Percentiles rank a stretch among this genome's conserved stretches.
Conservation (phyloP, 2,888 invertebrate genomes). For the Lymantria monacha region DNA sequence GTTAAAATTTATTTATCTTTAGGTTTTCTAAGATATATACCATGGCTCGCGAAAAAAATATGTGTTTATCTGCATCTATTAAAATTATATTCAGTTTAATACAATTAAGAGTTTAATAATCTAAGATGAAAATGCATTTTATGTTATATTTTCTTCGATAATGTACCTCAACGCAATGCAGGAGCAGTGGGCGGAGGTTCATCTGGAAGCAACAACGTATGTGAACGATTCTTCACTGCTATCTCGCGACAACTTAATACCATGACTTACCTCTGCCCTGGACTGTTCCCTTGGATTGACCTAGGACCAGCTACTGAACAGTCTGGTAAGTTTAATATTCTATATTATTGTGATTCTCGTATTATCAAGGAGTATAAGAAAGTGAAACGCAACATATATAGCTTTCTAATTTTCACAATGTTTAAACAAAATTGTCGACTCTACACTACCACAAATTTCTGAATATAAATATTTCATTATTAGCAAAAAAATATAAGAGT, state of each 20-base stretch:
- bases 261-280: slow-evolving; percentile 92
- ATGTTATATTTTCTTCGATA: slow-evolving; percentile 6
- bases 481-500: too few relatives aligned
- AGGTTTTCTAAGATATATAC: too few relatives aligned
- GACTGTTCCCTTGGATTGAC: slow-evolving; percentile 94
- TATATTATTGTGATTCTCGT: not conserved
- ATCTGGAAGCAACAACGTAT: slow-evolving; percentile 49
- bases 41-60: too few relatives aligned
- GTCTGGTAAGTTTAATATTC: slow-evolving; percentile 73
- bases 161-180: slow-evolving; percentile 17
- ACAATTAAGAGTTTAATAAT: too few relatives aligned
- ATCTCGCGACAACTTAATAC: slow-evolving; percentile 85
- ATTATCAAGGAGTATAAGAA: not conserved
- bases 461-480: too few relatives aligned
- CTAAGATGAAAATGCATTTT: not conserved
- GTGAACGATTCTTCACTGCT: slow-evolving; percentile 84
- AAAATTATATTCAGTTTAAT: too few relatives aligned
- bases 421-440: too few relatives aligned
- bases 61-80: too few relatives aligned
- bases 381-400: not conserved
- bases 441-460: too few relatives aligned
- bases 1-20: too few relatives aligned
- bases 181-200: slow-evolving; percentile 62
- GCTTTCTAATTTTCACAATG: too few relatives aligned
- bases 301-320: slow-evolving; percentile 93